These are phyloP conservation scores for Urocynchramus pylzowi DNA, from an alignment of 2,113 vertebrate species.

Conservation along the genomic window DNA sequence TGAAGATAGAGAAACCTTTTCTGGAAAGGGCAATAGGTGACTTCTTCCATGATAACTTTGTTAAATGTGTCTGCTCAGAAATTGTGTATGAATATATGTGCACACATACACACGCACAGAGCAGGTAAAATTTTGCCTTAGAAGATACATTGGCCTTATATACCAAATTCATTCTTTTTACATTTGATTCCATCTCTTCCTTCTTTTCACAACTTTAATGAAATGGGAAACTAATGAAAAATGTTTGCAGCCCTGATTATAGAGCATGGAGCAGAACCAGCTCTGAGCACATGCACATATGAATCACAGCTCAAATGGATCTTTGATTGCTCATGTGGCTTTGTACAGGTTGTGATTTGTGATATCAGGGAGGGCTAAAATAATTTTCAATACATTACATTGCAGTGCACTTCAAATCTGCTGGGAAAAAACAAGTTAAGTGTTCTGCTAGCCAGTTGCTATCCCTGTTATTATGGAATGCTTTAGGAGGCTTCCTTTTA, in stretches of 20 bases:
- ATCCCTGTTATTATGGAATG: neutral
- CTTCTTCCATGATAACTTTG: slow-evolving; percentile 49
- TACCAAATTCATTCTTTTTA: neutral
- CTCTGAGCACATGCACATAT: neutral
- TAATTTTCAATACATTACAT: slow-evolving; percentile 60
- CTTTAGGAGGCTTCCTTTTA: slow-evolving; percentile 20
- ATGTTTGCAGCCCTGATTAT: slow-evolving; percentile 46
- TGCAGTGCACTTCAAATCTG: slow-evolving; percentile 37
- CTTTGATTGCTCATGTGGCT: slow-evolving; percentile 61
- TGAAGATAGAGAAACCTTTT: slow-evolving; percentile 22
- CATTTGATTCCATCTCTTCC: slow-evolving; percentile 23
- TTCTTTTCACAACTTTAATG: slow-evolving; percentile 34
- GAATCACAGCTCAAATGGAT: slow-evolving; percentile 49
- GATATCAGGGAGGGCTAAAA: slow-evolving; percentile 59
- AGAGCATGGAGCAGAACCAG: slow-evolving; percentile 9
- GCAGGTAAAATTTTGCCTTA: slow-evolving; percentile 24
- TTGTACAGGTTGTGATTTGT: slow-evolving; percentile 60
- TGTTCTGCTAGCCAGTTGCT: slow-evolving; percentile 4
- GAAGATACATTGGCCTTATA: neutral
- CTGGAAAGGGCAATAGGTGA: neutral
- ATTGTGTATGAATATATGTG: neutral
- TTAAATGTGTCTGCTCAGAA: slow-evolving; percentile 45
- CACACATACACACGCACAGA: neutral
- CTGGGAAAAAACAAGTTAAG: slow-evolving; percentile 38
- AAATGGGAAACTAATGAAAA: slow-evolving; percentile 55